Conservation (phyloP, 2,113 vertebrate species). For the Hiodon tergisus region DNA sequence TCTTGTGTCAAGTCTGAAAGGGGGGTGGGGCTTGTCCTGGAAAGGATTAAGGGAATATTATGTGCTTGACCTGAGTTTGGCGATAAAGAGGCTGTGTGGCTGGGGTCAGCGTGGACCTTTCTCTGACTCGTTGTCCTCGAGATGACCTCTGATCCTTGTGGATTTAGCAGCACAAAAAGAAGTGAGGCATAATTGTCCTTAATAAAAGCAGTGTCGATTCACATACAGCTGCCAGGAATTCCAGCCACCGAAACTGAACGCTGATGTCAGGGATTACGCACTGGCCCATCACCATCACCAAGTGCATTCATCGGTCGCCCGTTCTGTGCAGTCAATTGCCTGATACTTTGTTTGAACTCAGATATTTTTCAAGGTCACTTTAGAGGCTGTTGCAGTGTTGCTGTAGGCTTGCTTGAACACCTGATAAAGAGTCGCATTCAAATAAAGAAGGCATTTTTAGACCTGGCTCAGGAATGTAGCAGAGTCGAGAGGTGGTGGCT, state of each 20-base stretch:
- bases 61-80: slow-evolving; percentile 29
- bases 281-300: slow-evolving; percentile 22
- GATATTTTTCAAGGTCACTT: slow-evolving; percentile 7
- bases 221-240: slow-evolving; percentile 24
- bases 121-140: slow-evolving; percentile 24
- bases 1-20: slow-evolving; percentile 16
- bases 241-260: slow-evolving; percentile 25
- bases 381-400: neutral
- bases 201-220: slow-evolving; percentile 24
- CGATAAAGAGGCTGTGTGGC: slow-evolving; percentile 24
- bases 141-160: slow-evolving; percentile 21
- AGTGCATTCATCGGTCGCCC: neutral
- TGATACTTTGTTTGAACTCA: neutral
- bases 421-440: neutral
- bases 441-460: neutral
- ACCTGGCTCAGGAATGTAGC: neutral
- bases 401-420: too few relatives aligned
- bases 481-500: too few relatives aligned
- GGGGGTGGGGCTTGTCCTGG: slow-evolving; percentile 12
- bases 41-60: slow-evolving; percentile 29
- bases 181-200: slow-evolving; percentile 18
- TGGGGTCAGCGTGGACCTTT: slow-evolving; percentile 8
- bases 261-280: slow-evolving; percentile 32
- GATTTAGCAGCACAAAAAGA: slow-evolving; percentile 24
- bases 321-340: neutral